Percentiles rank a stretch among this genome's conserved stretches.
Evolutionary conservation across 1,140 invertebrate species (phyloP).

Genomic region (Atta colombica): DNA sequence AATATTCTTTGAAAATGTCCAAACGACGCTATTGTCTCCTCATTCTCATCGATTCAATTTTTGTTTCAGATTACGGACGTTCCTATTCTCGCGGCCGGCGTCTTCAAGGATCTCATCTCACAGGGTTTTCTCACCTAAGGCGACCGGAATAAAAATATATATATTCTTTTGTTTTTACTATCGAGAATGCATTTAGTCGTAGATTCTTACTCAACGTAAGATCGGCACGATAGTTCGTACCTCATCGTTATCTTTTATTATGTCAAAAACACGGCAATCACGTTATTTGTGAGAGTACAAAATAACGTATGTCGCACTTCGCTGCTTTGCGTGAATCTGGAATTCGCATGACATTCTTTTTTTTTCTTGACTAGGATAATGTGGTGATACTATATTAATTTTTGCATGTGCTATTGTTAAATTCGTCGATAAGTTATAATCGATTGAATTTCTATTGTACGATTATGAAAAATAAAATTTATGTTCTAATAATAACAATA

Average conservation of each 20-base stretch:
- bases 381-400: slow-evolving; percentile 35
- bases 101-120: slow-evolving; percentile 49
- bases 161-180: slow-evolving; percentile 50
- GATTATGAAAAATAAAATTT: not conserved
- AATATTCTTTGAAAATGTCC: not conserved
- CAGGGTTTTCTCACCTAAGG: slow-evolving; percentile 16
- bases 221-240: slow-evolving; percentile 53
- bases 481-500: slow-evolving; percentile 1
- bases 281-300: slow-evolving; percentile 54
- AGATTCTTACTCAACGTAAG: slow-evolving; percentile 55
- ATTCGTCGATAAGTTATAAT: slow-evolving; percentile 19
- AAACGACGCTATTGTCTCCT: not conserved
- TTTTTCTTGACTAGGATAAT: not conserved
- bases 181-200: slow-evolving; percentile 72
- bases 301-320: slow-evolving; percentile 46
- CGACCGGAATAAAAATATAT: slow-evolving; percentile 39
- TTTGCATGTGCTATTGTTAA: not conserved
- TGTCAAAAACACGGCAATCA: slow-evolving; percentile 16
- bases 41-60: not conserved
- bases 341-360: slow-evolving; percentile 24
- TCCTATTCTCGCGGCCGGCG: slow-evolving; percentile 28
- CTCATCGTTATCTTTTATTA: slow-evolving; percentile 27
- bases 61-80: slow-evolving; percentile 28
- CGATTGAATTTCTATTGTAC: slow-evolving; percentile 1
- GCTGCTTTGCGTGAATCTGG: slow-evolving; percentile 17